A percentile compares a stretch with the other conserved stretches of the same genome.
These are phyloP conservation scores for Oreonectes daqikongensis DNA, from an alignment of 2,797 vertebrate species.

Conservation along the genomic window DNA sequence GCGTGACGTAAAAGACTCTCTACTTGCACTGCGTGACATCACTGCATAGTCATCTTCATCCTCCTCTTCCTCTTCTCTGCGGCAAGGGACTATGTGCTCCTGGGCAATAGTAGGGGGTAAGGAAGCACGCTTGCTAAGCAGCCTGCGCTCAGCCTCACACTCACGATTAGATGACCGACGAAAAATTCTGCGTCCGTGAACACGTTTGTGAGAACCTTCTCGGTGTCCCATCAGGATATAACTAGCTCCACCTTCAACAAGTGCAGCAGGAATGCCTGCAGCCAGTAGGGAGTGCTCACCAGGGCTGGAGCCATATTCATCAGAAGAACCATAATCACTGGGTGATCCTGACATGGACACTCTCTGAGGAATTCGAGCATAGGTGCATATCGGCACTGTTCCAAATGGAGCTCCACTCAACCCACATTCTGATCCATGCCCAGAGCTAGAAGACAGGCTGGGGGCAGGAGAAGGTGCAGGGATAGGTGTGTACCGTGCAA, in stretches of 20 bases:
- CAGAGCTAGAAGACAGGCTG: slow-evolving; percentile 80
- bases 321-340: slow-evolving; percentile 84
- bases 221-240: slow-evolving; percentile 81
- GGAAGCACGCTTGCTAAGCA: slow-evolving; percentile 79
- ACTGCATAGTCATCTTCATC: slow-evolving; percentile 82
- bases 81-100: slow-evolving; percentile 65
- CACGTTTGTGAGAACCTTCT: slow-evolving; percentile 70
- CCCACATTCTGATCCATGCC: slow-evolving; percentile 82
- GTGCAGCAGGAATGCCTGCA: slow-evolving; percentile 66
- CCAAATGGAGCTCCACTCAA: slow-evolving; percentile 77
- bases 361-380: slow-evolving; percentile 77
- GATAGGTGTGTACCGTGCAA: slow-evolving; percentile 79
- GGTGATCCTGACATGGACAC: slow-evolving; percentile 81
- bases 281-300: slow-evolving; percentile 78
- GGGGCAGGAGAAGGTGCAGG: slow-evolving; percentile 79
- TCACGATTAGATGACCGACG: slow-evolving; percentile 76
- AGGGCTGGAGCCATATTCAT: slow-evolving; percentile 85
- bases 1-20: slow-evolving; percentile 65
- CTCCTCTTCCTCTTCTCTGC: slow-evolving; percentile 76
- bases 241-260: slow-evolving; percentile 72
- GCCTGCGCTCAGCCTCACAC: slow-evolving; percentile 75
- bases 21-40: slow-evolving; percentile 76
- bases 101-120: slow-evolving; percentile 75
- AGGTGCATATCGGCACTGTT: slow-evolving; percentile 77
- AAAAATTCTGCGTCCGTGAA: slow-evolving; percentile 75